Evolutionary conservation across 2,797 vertebrate species (phyloP).

Genomic region (Eremophila alpestris): DNA sequence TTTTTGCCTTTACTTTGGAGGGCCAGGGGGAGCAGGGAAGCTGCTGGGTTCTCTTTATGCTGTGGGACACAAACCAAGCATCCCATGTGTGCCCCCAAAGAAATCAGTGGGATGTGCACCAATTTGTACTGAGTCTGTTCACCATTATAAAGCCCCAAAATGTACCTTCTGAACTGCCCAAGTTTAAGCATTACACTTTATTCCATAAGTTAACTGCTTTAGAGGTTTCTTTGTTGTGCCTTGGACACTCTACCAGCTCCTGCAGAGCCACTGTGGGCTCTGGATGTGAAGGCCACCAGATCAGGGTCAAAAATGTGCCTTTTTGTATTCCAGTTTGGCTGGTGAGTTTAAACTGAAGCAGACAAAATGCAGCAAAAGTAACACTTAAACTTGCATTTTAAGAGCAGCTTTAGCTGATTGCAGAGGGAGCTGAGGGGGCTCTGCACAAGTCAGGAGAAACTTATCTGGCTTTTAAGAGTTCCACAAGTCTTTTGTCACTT

Average conservation of each 20-base stretch:
- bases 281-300: neutral
- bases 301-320: neutral
- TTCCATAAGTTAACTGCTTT: neutral
- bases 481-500: slow-evolving; percentile 8
- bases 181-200: neutral
- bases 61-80: neutral
- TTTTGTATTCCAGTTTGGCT: neutral
- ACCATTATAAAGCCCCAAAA: neutral
- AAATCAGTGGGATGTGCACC: neutral
- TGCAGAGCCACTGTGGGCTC: neutral
- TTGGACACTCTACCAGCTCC: neutral
- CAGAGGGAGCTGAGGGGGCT: neutral
- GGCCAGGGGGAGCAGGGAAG: neutral
- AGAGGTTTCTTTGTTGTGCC: neutral
- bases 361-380: neutral
- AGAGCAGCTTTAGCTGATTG: neutral
- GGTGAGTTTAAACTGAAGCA: neutral
- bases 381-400: neutral
- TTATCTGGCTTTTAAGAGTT: slow-evolving; percentile 29
- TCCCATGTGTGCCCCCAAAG: neutral
- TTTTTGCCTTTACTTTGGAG: neutral
- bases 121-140: neutral
- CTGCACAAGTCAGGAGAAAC: neutral
- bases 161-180: neutral
- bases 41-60: neutral